Evolutionary conservation across 2,797 vertebrate species (phyloP).

Genomic region (Neopelma chrysocephalum): DNA sequence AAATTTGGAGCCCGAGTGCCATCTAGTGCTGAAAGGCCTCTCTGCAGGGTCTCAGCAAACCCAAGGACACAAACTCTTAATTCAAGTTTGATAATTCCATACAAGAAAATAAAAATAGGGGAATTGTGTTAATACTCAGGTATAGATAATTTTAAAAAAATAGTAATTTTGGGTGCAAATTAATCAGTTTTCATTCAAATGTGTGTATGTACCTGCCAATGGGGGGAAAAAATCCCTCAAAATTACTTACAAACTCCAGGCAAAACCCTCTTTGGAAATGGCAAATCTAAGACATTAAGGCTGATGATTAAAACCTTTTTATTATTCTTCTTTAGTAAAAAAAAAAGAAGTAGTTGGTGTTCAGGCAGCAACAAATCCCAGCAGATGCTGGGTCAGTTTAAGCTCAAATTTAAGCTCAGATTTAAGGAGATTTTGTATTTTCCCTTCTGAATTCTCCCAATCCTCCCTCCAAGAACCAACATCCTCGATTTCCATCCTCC

Average conservation of each 20-base stretch:
- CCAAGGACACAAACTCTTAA: rapidly evolving
- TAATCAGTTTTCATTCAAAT: neutral
- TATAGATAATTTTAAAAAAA: neutral
- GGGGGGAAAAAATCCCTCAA: no score
- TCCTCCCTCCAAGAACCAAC: neutral
- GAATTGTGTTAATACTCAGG: neutral
- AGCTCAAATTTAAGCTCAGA: neutral
- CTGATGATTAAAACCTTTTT: rapidly evolving
- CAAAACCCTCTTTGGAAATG: neutral
- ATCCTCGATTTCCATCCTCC: neutral
- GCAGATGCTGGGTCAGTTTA: no score
- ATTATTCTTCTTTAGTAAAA: neutral
- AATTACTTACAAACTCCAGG: neutral
- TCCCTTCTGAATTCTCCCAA: neutral
- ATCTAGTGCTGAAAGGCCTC: slow-evolving; percentile 60
- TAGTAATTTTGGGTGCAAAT: neutral
- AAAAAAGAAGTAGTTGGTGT: neutral
- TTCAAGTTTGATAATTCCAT: rapidly evolving
- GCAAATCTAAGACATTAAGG: neutral
- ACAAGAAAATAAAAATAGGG: rapidly evolving
- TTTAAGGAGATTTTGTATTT: neutral
- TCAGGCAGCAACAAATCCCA: neutral
- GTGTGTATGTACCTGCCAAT: no score
- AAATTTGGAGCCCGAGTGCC: slow-evolving; percentile 67
- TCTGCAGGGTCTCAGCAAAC: neutral